Evolutionary conservation across 2,888 invertebrate genomes (phyloP).

Genomic region (Linyphia triangularis): DNA sequence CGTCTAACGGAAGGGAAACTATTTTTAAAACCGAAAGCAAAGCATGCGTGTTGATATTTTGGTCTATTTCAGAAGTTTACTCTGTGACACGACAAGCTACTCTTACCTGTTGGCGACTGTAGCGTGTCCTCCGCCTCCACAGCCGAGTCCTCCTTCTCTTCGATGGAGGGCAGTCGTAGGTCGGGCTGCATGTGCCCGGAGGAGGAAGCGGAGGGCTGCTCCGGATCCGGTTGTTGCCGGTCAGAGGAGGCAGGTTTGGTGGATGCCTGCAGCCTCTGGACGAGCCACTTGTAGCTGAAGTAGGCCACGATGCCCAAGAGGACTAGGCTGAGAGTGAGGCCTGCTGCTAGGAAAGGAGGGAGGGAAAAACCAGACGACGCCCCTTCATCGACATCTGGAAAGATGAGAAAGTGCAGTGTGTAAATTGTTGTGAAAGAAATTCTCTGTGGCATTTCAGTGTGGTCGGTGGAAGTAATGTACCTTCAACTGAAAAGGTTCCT

Average conservation of each 20-base stretch:
- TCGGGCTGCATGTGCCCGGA: neutral
- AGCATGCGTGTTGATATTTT: no score
- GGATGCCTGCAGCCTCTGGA: constrained; percentile 65
- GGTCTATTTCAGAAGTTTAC: no score
- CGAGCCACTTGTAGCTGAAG: constrained; percentile 74
- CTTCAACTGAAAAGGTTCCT: neutral
- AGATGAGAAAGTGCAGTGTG: neutral
- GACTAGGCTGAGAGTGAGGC: constrained; percentile 65
- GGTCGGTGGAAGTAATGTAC: neutral
- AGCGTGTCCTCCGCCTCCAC: neutral
- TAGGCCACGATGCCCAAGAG: constrained; percentile 73
- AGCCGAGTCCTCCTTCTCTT: constrained; percentile 17
- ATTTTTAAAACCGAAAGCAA: no score
- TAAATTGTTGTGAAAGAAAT: no score
- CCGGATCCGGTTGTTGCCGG: neutral
- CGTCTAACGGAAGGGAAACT: no score
- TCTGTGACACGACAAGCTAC: no score
- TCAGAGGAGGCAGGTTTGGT: constrained; percentile 6
- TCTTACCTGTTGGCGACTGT: constrained; percentile 50
- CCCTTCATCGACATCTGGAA: constrained; percentile 54
- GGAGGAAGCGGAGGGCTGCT: neutral
- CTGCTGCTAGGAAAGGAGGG: constrained; percentile 64
- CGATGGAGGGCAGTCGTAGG: neutral
- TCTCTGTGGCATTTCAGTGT: no score
- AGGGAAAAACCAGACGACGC: constrained; percentile 41